A percentile compares a stretch with the other conserved stretches of the same genome.
These are phyloP conservation scores for Ammodytes marinus DNA, from an alignment of 2,113 vertebrate species.

Conservation along the genomic window DNA sequence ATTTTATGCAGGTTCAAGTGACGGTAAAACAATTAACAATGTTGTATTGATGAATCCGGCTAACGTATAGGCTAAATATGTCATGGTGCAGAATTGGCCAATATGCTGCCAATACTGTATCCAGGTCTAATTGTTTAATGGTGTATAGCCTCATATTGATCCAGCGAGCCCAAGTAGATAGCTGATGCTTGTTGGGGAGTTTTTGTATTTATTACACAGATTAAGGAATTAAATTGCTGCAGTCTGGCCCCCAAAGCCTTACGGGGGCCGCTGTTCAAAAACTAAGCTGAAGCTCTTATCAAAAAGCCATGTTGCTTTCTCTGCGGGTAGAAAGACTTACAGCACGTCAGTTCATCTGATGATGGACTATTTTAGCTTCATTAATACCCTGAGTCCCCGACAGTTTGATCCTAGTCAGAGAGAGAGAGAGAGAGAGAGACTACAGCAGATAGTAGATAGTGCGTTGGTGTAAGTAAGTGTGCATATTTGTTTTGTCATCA, in stretches of 20 bases:
- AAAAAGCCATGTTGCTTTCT: constrained; percentile 58
- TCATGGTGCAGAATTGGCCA: constrained; percentile 47
- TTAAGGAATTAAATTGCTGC: constrained; percentile 69
- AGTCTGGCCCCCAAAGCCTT: constrained; percentile 36
- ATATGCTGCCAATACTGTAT: constrained; percentile 53
- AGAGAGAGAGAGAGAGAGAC: constrained; percentile 37
- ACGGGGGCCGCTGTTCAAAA: constrained; percentile 38
- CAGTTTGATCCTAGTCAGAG: constrained; percentile 63
- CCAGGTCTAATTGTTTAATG: constrained; percentile 62
- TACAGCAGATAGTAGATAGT: constrained; percentile 38
- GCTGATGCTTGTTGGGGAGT: constrained; percentile 47
- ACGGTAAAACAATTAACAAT: constrained; percentile 32
- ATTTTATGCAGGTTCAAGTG: constrained; percentile 10
- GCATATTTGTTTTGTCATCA: constrained; percentile 50
- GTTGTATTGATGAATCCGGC: constrained; percentile 23
- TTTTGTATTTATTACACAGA: constrained; percentile 71
- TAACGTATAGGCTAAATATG: constrained; percentile 45
- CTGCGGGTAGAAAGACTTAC: constrained; percentile 36
- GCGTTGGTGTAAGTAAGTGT: constrained; percentile 19
- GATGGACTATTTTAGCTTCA: constrained; percentile 67
- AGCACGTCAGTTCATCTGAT: constrained; percentile 60
- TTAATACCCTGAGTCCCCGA: constrained; percentile 65
- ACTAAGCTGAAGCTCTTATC: constrained; percentile 44
- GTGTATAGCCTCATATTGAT: constrained; percentile 60
- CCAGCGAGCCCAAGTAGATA: constrained; percentile 47